A percentile compares a stretch with the other conserved stretches of the same genome.
These are phyloP conservation scores for Pteropus alecto DNA, from an alignment of 2,113 vertebrate genomes.

Conservation along the genomic window DNA sequence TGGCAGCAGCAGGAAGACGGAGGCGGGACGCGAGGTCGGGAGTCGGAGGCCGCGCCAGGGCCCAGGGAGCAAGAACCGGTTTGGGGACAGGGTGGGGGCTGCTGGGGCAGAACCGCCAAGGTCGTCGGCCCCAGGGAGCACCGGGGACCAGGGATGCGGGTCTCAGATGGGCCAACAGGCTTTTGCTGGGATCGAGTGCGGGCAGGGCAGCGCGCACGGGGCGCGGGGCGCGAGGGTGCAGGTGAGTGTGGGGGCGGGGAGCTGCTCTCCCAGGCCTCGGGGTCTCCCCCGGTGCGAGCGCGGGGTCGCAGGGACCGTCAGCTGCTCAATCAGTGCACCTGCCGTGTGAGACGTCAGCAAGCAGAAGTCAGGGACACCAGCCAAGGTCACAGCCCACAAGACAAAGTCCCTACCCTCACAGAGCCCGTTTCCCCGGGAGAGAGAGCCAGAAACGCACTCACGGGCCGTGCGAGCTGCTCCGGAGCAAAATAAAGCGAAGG, in stretches of 20 bases:
- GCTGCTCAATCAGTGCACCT: not conserved
- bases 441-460: not conserved
- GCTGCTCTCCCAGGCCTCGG: fast-evolving
- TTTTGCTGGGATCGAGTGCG: too few species aligned
- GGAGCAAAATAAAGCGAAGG: not conserved
- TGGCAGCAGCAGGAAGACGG: not conserved
- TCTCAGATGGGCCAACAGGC: not conserved
- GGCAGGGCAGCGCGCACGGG: fast-evolving
- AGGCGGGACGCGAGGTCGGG: too few species aligned
- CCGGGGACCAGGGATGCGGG: fast-evolving
- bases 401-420: not conserved
- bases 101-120: not conserved
- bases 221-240: not conserved
- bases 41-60: not conserved
- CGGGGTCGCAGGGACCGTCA: not conserved
- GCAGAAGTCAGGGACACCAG: not conserved
- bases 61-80: not conserved
- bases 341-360: not conserved
- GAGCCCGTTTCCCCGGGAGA: too few species aligned
- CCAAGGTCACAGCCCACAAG: not conserved
- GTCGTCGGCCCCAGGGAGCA: not conserved
- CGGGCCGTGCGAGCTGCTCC: fast-evolving
- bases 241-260: fast-evolving
- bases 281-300: too few species aligned
- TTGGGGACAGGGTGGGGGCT: too few species aligned